phyloP scores from a whole-genome alignment of 1,140 invertebrate species.

The Meteorus sp. region DNA sequence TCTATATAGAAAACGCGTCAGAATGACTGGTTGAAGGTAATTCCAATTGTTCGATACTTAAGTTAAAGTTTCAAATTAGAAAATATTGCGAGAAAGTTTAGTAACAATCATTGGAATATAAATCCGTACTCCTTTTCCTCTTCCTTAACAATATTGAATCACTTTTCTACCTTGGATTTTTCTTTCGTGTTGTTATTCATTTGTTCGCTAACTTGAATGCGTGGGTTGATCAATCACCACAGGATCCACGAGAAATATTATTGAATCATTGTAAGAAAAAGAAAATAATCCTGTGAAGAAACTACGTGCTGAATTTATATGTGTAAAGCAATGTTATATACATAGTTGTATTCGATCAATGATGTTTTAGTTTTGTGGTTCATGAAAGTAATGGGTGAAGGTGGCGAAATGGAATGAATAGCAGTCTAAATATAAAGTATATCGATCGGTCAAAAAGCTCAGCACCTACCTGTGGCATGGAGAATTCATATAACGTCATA shows the following conservation, averaged over 20 bases:
- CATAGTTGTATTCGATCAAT: conserved; percentile 4
- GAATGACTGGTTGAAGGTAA: background rate
- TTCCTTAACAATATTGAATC: background rate
- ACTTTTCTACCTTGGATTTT: too few species aligned
- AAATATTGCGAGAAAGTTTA: background rate
- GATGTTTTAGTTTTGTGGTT: background rate
- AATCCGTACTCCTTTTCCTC: background rate
- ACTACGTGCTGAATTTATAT: too few species aligned
- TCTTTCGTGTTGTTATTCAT: too few species aligned
- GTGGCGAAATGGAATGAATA: conserved; percentile 40
- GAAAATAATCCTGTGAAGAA: too few species aligned
- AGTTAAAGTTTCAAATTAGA: background rate
- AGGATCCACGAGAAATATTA: too few species aligned
- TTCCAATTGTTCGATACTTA: background rate
- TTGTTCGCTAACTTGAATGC: too few species aligned
- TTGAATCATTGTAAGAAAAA: too few species aligned
- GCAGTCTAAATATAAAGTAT: conserved; percentile 41
- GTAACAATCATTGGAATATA: background rate
- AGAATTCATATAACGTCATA: conserved; percentile 41
- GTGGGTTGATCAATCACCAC: too few species aligned
- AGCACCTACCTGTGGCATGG: conserved; percentile 46
- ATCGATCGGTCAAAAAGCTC: conserved; percentile 37
- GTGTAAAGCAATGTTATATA: too few species aligned
- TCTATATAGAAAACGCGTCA: background rate
- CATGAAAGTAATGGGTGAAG: conserved; percentile 17